Evolutionary conservation across 2,888 invertebrate genomes (phyloP).

Genomic region (Acrocera orbiculus): DNA sequence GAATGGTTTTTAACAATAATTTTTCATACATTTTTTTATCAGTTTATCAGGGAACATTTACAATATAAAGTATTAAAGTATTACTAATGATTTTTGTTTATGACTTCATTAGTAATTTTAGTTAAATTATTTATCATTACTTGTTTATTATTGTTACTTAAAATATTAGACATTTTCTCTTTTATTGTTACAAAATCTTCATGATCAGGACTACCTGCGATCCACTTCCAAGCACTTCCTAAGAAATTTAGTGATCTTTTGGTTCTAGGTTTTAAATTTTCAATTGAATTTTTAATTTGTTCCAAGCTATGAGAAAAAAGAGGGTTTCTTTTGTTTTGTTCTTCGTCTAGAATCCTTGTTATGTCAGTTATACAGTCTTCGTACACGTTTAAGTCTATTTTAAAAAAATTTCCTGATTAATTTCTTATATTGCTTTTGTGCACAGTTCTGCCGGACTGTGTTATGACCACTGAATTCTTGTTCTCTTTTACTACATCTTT

Average conservation of each 20-base stretch:
- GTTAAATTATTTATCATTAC: constrained; percentile 6
- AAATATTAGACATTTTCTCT: constrained; percentile 4
- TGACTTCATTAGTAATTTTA: too few relatives aligned
- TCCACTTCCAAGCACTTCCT: constrained; percentile 4
- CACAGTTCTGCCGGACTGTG: not conserved
- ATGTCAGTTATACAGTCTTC: not conserved
- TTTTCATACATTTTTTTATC: too few relatives aligned
- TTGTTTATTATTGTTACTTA: constrained; percentile 5
- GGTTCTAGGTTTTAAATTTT: not conserved
- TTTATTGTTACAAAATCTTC: not conserved
- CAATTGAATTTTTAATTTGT: not conserved
- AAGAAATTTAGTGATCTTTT: constrained; percentile 2
- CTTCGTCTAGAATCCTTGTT: too few relatives aligned
- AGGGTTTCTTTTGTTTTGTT: too few relatives aligned
- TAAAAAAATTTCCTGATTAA: constrained; percentile 1
- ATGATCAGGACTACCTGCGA: constrained; percentile 3
- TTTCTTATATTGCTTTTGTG: not conserved
- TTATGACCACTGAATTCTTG: not conserved
- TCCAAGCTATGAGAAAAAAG: not conserved
- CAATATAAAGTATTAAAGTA: too few relatives aligned
- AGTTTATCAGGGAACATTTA: too few relatives aligned
- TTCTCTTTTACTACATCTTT: constrained; percentile 10
- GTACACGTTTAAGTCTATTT: not conserved
- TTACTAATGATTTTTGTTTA: too few relatives aligned
- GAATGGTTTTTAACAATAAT: too few relatives aligned